Conservation (phyloP, 2,113 vertebrate species). For the Dermatemys mawii region DNA sequence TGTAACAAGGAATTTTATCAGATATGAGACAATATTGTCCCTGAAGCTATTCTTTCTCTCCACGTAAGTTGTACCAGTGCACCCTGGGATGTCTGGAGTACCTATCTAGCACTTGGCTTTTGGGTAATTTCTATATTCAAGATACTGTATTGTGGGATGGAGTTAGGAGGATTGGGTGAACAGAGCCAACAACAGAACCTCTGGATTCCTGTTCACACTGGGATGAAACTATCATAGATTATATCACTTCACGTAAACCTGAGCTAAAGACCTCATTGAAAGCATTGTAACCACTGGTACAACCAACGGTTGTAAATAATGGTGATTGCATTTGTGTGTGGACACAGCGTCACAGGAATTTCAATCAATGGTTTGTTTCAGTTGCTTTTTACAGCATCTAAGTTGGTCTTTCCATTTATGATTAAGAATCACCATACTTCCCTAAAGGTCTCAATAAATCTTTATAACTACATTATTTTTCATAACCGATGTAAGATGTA, state of each 20-base stretch:
- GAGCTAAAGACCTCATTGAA: not conserved
- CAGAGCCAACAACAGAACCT: too few relatives aligned
- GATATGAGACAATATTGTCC: not conserved
- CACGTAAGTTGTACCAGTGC: not conserved
- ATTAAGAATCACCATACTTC: not conserved
- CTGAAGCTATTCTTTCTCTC: not conserved
- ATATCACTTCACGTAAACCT: not conserved
- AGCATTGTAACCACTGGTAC: too few relatives aligned
- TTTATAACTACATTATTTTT: not conserved
- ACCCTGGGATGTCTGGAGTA: rapidly evolving
- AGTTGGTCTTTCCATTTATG: not conserved
- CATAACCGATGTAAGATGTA: not conserved
- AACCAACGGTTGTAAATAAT: too few relatives aligned
- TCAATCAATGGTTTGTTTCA: not conserved
- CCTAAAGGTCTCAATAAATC: not conserved
- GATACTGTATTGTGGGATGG: not conserved
- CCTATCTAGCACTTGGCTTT: not conserved
- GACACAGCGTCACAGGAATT: constrained; percentile 4
- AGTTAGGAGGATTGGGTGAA: not conserved
- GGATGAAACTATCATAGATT: not conserved
- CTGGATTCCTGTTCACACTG: not conserved
- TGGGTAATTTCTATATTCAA: not conserved
- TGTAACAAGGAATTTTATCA: not conserved
- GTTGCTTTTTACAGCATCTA: not conserved
- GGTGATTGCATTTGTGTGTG: not conserved